A percentile compares a stretch with the other conserved stretches of the same genome.
Evolutionary conservation across 1,140 invertebrate genomes (phyloP).

Genomic region (Drosophila pandora): DNA sequence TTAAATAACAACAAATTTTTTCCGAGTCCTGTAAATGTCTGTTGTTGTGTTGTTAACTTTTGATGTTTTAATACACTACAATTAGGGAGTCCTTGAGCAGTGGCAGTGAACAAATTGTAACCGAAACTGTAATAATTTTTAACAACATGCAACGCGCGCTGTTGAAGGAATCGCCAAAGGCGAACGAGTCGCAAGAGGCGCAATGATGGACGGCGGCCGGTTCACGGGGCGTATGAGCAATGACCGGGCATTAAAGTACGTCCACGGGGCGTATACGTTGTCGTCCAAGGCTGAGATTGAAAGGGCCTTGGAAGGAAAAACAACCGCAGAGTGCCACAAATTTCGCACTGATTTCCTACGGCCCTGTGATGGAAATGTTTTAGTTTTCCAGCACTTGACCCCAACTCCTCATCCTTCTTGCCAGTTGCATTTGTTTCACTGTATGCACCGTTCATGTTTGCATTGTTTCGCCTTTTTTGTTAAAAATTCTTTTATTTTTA

Average conservation of each 20-base stretch:
- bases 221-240: slow-evolving; percentile 72
- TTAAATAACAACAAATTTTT: not conserved
- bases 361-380: slow-evolving; percentile 61
- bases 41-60: slow-evolving; percentile 57
- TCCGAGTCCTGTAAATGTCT: slow-evolving; percentile 16
- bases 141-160: slow-evolving; percentile 42
- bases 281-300: slow-evolving; percentile 4
- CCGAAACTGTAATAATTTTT: slow-evolving; percentile 59
- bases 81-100: slow-evolving; percentile 47
- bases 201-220: slow-evolving; percentile 61
- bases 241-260: slow-evolving; percentile 55
- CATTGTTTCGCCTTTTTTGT: slow-evolving; percentile 48
- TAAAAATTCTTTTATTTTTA: slow-evolving; percentile 57
- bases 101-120: slow-evolving; percentile 45
- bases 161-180: slow-evolving; percentile 22
- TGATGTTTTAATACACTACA: slow-evolving; percentile 74
- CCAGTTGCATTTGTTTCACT: slow-evolving; percentile 30
- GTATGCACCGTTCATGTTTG: slow-evolving; percentile 41
- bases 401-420: slow-evolving; percentile 19
- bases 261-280: slow-evolving; percentile 56
- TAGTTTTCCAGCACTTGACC: slow-evolving; percentile 43
- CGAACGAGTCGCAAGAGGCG: not conserved
- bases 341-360: slow-evolving; percentile 64
- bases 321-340: slow-evolving; percentile 27
- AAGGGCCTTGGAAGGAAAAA: not conserved